Percentiles rank a stretch among this genome's conserved stretches.
phyloP scores from a whole-genome alignment of 1,140 invertebrate genomes.

The Lasaia peninsularis region DNA sequence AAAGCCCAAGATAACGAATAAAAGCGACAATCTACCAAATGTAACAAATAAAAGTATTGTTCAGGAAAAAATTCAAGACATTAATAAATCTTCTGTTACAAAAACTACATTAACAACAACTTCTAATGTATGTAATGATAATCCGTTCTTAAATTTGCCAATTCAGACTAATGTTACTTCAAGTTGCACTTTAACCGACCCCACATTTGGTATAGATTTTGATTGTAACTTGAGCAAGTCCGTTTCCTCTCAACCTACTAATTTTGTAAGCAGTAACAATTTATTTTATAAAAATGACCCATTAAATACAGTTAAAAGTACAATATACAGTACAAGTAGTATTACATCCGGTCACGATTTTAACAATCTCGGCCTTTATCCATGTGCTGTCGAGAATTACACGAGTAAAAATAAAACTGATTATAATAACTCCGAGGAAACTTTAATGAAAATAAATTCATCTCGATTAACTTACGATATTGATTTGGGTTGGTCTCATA shows the following conservation, averaged over 20 bases:
- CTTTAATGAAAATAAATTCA: conserved; percentile 68
- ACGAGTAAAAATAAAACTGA: conserved; percentile 61
- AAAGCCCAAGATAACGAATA: conserved; percentile 46
- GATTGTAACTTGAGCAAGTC: conserved; percentile 61
- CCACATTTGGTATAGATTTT: conserved; percentile 58
- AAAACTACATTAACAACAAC: conserved; percentile 34
- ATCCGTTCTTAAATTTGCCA: conserved; percentile 60
- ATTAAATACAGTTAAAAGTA: conserved; percentile 56
- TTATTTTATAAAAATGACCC: conserved; percentile 67
- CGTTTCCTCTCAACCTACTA: conserved; percentile 41
- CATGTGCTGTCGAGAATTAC: conserved; percentile 70
- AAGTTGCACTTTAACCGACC: conserved; percentile 46
- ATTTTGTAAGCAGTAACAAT: conserved; percentile 47
- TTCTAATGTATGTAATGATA: conserved; percentile 43
- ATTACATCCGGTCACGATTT: conserved; percentile 67
- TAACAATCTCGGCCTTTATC: conserved; percentile 61
- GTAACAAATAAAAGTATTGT: conserved; percentile 36
- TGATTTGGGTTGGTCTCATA: conserved; percentile 70
- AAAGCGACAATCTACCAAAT: conserved; percentile 28
- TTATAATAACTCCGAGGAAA: conserved; percentile 60
- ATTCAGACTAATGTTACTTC: conserved; percentile 54
- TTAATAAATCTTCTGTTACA: conserved; percentile 34
- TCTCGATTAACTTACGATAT: conserved; percentile 69
- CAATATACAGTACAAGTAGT: conserved; percentile 64
- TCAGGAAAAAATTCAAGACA: conserved; percentile 41